phyloP scores from a whole-genome alignment of 2,797 vertebrate genomes.

The Cryptoprocta ferox region DNA sequence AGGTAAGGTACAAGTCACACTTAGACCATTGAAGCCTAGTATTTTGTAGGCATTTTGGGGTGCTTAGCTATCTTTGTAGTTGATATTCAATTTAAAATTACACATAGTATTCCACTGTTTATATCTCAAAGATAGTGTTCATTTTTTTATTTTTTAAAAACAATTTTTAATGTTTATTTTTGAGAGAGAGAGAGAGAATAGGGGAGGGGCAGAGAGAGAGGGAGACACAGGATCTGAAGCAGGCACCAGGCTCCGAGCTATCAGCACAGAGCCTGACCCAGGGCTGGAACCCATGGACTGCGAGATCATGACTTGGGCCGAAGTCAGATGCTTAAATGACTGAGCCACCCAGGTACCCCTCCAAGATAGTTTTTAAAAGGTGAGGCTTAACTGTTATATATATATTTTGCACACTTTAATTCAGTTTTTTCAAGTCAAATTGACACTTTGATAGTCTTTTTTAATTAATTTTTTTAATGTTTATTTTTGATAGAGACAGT shows the following conservation, averaged over 20 bases:
- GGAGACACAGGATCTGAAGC: too few species aligned
- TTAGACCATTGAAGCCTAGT: not conserved
- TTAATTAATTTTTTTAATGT: not conserved
- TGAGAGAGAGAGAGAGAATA: too few species aligned
- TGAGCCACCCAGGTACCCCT: not conserved
- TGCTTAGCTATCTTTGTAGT: slow-evolving; percentile 34
- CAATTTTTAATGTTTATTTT: too few species aligned
- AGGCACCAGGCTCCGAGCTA: too few species aligned
- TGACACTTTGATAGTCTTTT: slow-evolving; percentile 32
- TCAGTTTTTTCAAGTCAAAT: slow-evolving; percentile 48
- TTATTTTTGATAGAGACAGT: not conserved
- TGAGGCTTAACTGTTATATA: not conserved
- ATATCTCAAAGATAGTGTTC: slow-evolving; percentile 41
- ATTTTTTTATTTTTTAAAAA: too few species aligned
- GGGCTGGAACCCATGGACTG: too few species aligned
- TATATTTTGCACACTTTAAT: slow-evolving; percentile 18
- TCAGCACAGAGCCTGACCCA: too few species aligned
- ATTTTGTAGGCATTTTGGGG: not conserved
- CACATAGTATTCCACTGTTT: slow-evolving; percentile 15
- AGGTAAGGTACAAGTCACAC: slow-evolving; percentile 27
- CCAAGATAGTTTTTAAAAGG: slow-evolving; percentile 47
- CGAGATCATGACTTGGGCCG: too few species aligned
- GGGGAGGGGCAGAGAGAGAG: too few species aligned
- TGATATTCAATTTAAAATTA: slow-evolving; percentile 40
- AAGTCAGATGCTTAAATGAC: too few species aligned